phyloP scores from a whole-genome alignment of 2,113 vertebrate genomes.

The Tenrec ecaudatus region DNA sequence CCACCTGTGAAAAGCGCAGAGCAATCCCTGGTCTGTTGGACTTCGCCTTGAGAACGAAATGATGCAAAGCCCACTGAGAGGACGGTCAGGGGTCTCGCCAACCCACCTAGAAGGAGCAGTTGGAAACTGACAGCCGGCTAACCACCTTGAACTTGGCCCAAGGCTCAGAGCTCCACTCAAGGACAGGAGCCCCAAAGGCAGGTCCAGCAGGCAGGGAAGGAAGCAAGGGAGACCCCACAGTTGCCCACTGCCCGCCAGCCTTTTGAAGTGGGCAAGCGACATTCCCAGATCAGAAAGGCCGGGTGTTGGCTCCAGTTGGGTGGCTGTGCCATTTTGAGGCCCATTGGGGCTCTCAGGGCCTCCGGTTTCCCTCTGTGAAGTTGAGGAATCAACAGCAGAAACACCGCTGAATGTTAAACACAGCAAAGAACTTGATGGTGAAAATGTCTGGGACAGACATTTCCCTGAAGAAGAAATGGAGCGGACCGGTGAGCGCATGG shows the following conservation, averaged over 20 bases:
- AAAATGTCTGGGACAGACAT: neutral
- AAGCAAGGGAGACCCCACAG: neutral
- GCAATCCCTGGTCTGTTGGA: neutral
- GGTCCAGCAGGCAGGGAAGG: neutral
- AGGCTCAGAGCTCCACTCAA: neutral
- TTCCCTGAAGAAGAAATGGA: neutral
- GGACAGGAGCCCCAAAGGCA: neutral
- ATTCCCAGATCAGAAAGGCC: neutral
- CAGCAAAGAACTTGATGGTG: neutral
- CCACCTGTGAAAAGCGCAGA: neutral
- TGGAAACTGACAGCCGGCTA: no score
- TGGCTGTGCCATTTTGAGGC: neutral
- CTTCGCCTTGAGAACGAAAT: neutral
- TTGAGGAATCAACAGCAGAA: neutral
- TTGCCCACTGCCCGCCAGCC: neutral
- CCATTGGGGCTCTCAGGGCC: neutral
- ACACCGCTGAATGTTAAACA: neutral
- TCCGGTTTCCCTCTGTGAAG: neutral
- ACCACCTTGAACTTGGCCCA: neutral
- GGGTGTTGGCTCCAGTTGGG: neutral
- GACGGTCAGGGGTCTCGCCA: neutral
- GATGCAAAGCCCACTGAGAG: neutral
- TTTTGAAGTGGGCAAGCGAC: neutral
- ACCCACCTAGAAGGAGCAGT: neutral
- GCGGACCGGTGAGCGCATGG: neutral